Base-by-base conservation (phyloP, 1,140 invertebrate species). In the Mylabris phalerata region DNA sequence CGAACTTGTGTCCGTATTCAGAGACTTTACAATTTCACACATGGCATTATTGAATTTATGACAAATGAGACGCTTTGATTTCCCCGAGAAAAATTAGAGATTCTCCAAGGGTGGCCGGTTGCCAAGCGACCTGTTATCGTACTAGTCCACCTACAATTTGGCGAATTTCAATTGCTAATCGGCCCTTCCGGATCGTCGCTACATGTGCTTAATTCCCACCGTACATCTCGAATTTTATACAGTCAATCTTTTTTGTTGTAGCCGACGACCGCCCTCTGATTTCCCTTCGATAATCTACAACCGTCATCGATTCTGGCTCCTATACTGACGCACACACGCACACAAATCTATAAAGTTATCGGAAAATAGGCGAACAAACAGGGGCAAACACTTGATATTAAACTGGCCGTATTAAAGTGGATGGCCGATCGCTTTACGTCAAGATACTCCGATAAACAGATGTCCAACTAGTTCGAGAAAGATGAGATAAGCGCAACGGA, bases 341-440 rank as follows among this genome's bases (percentile, higher is more conserved):
- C 7, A 32, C 19, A 32, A 32, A 32, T 4, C 4, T 32, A 32
- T 32, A 32, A 5, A 32, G 32, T 5, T 19, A 19, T 32, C 4
- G 32, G 7, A 32, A 32, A 32, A 32, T 32, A 7, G 32, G 2
- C 32, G 7, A 32, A 32, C 32, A 32, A 19, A 32, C 32, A 32
- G 32, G 7, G 32, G 32, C 4, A 32, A 32, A 32, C 62, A 65
- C 68, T 68, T 57, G 62, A 68, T 65, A 68, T 68, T 65, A 68
- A 68, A 68, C 67, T 68, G 67, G 65, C 67, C 67, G 67, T 68
- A 63, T 68, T 65, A 67, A 42, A 48, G 47, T 43, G 48, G 27
- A 32, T 32, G 46, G 11, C 19, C 24, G 46, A 2, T 11, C 24
- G 4, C 40, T 50, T 27, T 38, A 41, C 41, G 24, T 41, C 32